These are phyloP conservation scores for Bungarus multicinctus DNA, from an alignment of 2,113 vertebrate genomes.

Conservation along the genomic window DNA sequence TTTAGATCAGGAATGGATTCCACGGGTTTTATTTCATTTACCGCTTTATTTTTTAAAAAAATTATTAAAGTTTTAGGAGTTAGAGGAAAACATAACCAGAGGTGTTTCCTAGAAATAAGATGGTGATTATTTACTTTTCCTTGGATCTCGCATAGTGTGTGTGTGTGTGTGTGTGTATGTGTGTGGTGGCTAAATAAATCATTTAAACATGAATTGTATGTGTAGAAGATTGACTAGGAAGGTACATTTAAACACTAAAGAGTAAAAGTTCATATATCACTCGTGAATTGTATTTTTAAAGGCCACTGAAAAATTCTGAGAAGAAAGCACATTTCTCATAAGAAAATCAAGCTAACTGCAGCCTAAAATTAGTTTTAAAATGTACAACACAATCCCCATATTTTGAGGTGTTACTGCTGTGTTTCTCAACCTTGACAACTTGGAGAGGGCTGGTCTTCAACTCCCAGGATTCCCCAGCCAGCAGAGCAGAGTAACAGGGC, in stretches of 20 bases:
- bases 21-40: not conserved
- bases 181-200: not conserved
- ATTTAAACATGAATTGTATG: not conserved
- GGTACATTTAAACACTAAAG: not conserved
- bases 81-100: not conserved
- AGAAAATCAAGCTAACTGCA: not conserved
- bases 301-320: not conserved
- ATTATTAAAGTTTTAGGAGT: not conserved
- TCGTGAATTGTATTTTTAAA: not conserved
- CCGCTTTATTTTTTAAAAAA: not conserved
- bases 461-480: too few relatives aligned
- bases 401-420: not conserved
- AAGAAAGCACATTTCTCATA: not conserved
- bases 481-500: not conserved
- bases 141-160: not conserved
- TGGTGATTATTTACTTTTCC: not conserved
- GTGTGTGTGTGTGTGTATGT: not conserved
- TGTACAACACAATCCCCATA: not conserved
- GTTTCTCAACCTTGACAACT: too few relatives aligned
- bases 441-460: too few relatives aligned
- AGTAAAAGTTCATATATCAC: not conserved
- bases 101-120: not conserved
- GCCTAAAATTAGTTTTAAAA: not conserved
- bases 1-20: not conserved
- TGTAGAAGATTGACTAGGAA: not conserved